A percentile compares a stretch with the other conserved stretches of the same genome.
These are phyloP conservation scores for Ptychadena robeensis DNA, from an alignment of 2,797 vertebrate species.

Conservation along the genomic window DNA sequence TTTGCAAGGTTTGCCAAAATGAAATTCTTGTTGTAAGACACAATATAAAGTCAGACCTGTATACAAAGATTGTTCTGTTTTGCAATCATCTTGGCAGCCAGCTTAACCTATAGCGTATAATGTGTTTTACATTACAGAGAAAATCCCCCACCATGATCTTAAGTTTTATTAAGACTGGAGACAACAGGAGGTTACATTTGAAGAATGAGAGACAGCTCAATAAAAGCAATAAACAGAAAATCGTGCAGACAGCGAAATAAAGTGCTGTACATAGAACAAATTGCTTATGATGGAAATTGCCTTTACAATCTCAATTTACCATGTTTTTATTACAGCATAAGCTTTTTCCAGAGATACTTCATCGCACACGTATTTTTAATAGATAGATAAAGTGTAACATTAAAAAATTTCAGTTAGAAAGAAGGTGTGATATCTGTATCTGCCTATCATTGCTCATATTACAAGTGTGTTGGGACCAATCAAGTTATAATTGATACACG, in stretches of 20 bases:
- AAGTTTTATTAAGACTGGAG: conserved; percentile 47
- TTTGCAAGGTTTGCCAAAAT: neutral
- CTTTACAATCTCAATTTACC: too few relatives aligned
- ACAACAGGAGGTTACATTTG: conserved; percentile 35
- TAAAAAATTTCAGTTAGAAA: too few relatives aligned
- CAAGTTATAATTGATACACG: too few relatives aligned
- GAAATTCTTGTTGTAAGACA: conserved; percentile 4
- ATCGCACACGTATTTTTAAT: neutral
- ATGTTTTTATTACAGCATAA: too few relatives aligned
- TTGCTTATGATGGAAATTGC: neutral
- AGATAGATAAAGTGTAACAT: neutral
- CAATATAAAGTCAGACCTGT: neutral
- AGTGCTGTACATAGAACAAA: neutral
- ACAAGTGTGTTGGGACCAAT: too few relatives aligned
- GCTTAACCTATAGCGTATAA: conserved; percentile 31
- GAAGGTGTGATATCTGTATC: too few relatives aligned
- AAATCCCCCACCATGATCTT: conserved; percentile 44
- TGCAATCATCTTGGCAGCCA: conserved; percentile 44
- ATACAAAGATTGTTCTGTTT: conserved; percentile 31
- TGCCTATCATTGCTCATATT: too few relatives aligned
- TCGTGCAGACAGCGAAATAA: neutral
- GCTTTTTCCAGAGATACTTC: neutral
- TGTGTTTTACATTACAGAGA: conserved; percentile 46
- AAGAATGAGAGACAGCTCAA: conserved; percentile 13
- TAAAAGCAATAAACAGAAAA: conserved; percentile 30